Conservation (phyloP, 2,888 invertebrate genomes). For the Corythucha ciliata region DNA sequence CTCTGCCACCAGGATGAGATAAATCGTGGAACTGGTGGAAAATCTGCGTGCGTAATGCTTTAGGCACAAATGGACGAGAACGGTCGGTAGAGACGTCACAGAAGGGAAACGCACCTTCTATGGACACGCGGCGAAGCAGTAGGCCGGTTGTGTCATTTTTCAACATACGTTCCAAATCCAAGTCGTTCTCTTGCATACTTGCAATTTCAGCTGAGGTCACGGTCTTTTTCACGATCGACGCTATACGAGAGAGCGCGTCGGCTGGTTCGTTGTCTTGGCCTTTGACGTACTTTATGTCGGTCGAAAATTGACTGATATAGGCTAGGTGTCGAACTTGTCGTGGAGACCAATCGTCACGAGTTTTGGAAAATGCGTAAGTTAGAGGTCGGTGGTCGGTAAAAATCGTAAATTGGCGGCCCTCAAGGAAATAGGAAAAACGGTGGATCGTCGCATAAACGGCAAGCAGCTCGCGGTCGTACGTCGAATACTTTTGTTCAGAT, state of each 20-base stretch:
- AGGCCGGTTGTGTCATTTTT: no score
- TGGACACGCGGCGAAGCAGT: no score
- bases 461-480: conserved; percentile 28
- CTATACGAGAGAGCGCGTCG: conserved; percentile 12
- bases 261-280: conserved; percentile 11
- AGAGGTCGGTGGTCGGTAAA: conserved; percentile 24
- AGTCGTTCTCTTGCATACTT: no score
- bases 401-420: conserved; percentile 26
- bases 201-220: no score
- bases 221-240: conserved; percentile 7
- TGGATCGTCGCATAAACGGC: conserved; percentile 22
- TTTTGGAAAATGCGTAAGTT: conserved; percentile 14
- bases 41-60: no score
- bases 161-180: no score
- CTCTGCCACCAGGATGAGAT: no score
- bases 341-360: conserved; percentile 13
- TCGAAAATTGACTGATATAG: conserved; percentile 21
- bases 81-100: no score
- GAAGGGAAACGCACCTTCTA: no score
- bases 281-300: conserved; percentile 14
- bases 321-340: conserved; percentile 19
- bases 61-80: no score
- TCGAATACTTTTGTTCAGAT: conserved; percentile 22
- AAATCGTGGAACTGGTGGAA: no score
- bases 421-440: conserved; percentile 26